Base-by-base conservation (phyloP, 1,140 invertebrate genomes). In the Arctopsyche grandis region DNA sequence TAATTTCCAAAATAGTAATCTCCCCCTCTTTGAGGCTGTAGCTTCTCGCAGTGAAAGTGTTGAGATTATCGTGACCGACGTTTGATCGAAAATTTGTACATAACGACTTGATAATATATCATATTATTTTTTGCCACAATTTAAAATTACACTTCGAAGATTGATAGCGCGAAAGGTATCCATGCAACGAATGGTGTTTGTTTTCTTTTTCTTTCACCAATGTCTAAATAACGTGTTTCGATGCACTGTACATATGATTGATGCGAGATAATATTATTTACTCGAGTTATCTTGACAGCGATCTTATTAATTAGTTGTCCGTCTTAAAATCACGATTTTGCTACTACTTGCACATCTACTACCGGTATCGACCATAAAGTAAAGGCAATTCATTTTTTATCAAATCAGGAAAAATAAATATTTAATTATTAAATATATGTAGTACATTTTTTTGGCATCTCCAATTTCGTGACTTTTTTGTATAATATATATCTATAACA, bases 51-150 rank as follows among this genome's bases (percentile, higher is more conserved):
- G 63, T 66, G 63, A 66, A 66, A 66, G 63, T 66, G 63, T 66
- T 24, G 26, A 22, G 1, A 66, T 66, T 66, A 14, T 66, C 63
- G 63, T 66, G 63, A 66, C 63, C 24, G 24, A 66, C 63, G 63
- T 66, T 66, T 29, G 63, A 66, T 66, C 22, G 63, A 66, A 66
- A 66, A 26, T 66, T 66, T 66, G 63, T 66, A 66, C 63, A 29
- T 66, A 66, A 66, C 63, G 63, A 22, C 22, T 66, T 66, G 63
- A 66, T 66, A 66, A 66, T 66, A 66, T 66, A 66, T 66, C 63
- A 66, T 66, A 66, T 66, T 66, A 66, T 66, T 66, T 66, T 66
- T 66, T 66, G 21, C 63, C 24, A 66, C 63, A 29, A 66, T 66
- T n/a, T 24, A 9, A 66, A 66, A 66, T 66, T 66, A 66, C 24